Percentiles rank a stretch among this genome's conserved stretches.
phyloP scores from a whole-genome alignment of 37 sponge, comb jelly and placozoan species.

The Beroe forskalii region DNA sequence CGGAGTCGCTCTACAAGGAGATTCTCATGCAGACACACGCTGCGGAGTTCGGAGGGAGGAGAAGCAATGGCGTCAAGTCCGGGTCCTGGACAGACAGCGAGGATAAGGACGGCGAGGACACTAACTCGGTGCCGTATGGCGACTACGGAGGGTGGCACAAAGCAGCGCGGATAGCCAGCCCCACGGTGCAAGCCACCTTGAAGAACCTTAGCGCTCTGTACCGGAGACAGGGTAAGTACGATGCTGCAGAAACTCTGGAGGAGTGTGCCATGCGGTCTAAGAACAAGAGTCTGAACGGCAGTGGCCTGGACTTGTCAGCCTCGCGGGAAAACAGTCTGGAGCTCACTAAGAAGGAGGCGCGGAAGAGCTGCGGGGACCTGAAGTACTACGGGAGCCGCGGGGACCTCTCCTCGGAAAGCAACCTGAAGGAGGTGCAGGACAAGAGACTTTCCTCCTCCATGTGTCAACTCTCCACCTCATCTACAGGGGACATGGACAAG shows the following conservation, averaged over 20 bases:
- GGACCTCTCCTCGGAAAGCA: neutral
- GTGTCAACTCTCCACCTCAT: slow-evolving; percentile 36
- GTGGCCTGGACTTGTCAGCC: slow-evolving; percentile 32
- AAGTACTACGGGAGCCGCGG: slow-evolving; percentile 51
- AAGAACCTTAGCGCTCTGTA: slow-evolving; percentile 76
- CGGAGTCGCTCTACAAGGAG: slow-evolving; percentile 82
- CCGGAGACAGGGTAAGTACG: slow-evolving; percentile 81
- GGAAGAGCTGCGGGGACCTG: slow-evolving; percentile 62
- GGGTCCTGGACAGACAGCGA: slow-evolving; percentile 22
- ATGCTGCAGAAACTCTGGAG: slow-evolving; percentile 79
- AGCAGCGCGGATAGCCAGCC: slow-evolving; percentile 68
- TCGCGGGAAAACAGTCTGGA: neutral
- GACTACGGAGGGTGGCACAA: slow-evolving; percentile 71
- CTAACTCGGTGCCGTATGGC: slow-evolving; percentile 49
- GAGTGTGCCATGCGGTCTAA: slow-evolving; percentile 65
- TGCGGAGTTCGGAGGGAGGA: slow-evolving; percentile 66
- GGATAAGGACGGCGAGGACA: slow-evolving; percentile 34
- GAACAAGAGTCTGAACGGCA: slow-evolving; percentile 57
- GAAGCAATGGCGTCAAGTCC: slow-evolving; percentile 47
- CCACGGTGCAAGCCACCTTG: slow-evolving; percentile 77
- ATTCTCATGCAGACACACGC: slow-evolving; percentile 67
- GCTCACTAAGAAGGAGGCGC: neutral
- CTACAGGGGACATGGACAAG: neutral
- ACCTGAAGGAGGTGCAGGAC: slow-evolving; percentile 42
- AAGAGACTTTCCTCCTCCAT: slow-evolving; percentile 63